A percentile compares a stretch with the other conserved stretches of the same genome.
These are phyloP conservation scores for Drosophila mayri DNA, from an alignment of 1,140 invertebrate species.

Conservation along the genomic window DNA sequence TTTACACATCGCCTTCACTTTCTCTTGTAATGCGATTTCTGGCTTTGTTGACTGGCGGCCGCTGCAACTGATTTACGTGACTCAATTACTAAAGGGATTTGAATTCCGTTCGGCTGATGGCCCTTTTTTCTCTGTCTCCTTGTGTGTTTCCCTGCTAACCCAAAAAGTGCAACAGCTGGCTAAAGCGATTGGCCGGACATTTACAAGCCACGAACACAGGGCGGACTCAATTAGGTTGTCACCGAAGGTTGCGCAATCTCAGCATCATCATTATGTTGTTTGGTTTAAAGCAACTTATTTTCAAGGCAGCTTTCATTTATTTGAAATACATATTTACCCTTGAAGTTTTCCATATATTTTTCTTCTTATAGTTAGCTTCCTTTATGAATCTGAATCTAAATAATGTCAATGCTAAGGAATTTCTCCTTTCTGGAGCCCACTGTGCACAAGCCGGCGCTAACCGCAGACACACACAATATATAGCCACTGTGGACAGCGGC, in stretches of 20 bases:
- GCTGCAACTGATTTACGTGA: conserved; percentile 72
- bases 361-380: too few species aligned
- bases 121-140: conserved; percentile 11
- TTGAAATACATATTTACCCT: background rate
- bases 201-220: conserved; percentile 15
- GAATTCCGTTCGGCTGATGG: conserved; percentile 26
- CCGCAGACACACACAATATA: conserved; percentile 63
- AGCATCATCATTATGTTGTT: background rate
- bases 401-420: background rate
- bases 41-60: conserved; percentile 46
- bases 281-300: background rate
- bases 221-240: conserved; percentile 8
- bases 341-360: background rate
- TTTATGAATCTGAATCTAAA: background rate
- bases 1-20: conserved; percentile 17
- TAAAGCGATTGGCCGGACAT: conserved; percentile 34
- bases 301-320: background rate
- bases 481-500: conserved; percentile 59
- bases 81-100: conserved; percentile 73
- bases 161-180: conserved; percentile 38
- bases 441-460: conserved; percentile 25
- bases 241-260: background rate
- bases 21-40: conserved; percentile 55
- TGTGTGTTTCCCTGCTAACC: background rate
- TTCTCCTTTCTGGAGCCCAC: background rate